phyloP scores from a whole-genome alignment of 2,888 invertebrate species.

The Peribatodes rhomboidaria region DNA sequence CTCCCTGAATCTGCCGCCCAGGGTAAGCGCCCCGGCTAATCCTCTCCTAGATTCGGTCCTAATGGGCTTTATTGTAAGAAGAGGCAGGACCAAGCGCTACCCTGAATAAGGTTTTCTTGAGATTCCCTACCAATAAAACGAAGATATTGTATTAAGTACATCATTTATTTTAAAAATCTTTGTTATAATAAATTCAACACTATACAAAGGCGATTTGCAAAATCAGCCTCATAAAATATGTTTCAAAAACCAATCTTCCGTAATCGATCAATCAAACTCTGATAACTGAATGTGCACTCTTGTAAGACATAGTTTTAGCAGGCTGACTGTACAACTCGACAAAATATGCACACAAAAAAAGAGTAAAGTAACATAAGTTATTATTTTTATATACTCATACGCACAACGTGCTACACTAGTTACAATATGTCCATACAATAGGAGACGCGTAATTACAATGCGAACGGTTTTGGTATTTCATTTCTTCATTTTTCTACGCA shows the following conservation, averaged over 20 bases:
- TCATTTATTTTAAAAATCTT: constrained; percentile 84
- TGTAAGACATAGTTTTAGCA: constrained; percentile 26
- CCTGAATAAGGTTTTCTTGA: too few species aligned
- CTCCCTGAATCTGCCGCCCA: too few species aligned
- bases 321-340: constrained; percentile 39
- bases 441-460: constrained; percentile 57
- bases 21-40: too few species aligned
- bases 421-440: constrained; percentile 36
- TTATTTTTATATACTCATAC: constrained; percentile 37
- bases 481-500: constrained; percentile 62
- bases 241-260: constrained; percentile 39
- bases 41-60: too few species aligned
- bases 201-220: constrained; percentile 79
- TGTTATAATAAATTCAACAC: constrained; percentile 84
- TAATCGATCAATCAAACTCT: too few species aligned
- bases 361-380: constrained; percentile 55
- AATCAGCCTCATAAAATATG: constrained; percentile 61
- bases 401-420: constrained; percentile 28
- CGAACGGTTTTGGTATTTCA: constrained; percentile 71
- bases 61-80: too few species aligned
- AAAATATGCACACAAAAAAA: constrained; percentile 40
- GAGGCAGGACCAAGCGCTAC: too few species aligned
- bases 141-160: constrained; percentile 79
- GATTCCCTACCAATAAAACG: constrained; percentile 62
- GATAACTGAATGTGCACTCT: too few species aligned